A percentile compares a stretch with the other conserved stretches of the same genome.
Evolutionary conservation across 2,888 invertebrate species (phyloP).

Genomic region (Lissocephala sabroskyi): DNA sequence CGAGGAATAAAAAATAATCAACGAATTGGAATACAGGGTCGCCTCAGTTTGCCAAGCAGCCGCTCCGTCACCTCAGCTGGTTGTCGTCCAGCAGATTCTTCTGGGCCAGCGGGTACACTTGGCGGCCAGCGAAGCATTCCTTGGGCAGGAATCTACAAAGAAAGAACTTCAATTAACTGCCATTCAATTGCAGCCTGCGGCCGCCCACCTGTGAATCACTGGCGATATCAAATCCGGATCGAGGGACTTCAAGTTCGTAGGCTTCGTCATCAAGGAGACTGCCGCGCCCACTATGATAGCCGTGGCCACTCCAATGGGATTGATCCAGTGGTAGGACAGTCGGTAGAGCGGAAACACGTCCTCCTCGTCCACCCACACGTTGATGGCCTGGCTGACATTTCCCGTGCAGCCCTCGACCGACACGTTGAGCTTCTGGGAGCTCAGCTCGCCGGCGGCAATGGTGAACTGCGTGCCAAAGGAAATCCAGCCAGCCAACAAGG

Average conservation of each 20-base stretch:
- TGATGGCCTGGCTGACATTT: constrained; percentile 36
- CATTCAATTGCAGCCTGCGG: too few species aligned
- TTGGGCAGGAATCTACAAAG: constrained; percentile 62
- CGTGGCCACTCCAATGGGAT: constrained; percentile 80
- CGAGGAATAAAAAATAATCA: too few species aligned
- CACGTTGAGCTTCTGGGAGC: constrained; percentile 75
- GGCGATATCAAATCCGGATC: constrained; percentile 78
- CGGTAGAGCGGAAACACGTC: constrained; percentile 82
- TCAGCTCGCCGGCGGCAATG: constrained; percentile 76
- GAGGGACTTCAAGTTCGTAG: constrained; percentile 73
- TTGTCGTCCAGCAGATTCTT: too few species aligned
- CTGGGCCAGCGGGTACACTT: constrained; percentile 6
- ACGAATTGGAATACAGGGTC: too few species aligned
- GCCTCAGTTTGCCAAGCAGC: too few species aligned
- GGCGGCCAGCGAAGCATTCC: constrained; percentile 58
- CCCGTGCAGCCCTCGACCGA: constrained; percentile 72
- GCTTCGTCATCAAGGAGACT: constrained; percentile 77
- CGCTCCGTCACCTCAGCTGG: too few species aligned
- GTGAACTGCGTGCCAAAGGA: constrained; percentile 81
- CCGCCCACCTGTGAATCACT: constrained; percentile 74
- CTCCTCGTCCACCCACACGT: constrained; percentile 71
- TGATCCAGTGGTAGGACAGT: constrained; percentile 87
- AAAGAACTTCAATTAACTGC: too few species aligned
- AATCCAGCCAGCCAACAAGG: constrained; percentile 76
- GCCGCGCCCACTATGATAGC: constrained; percentile 80